These are phyloP conservation scores for Mus pahari DNA, from an alignment of 2,113 vertebrate genomes.

Conservation along the genomic window DNA sequence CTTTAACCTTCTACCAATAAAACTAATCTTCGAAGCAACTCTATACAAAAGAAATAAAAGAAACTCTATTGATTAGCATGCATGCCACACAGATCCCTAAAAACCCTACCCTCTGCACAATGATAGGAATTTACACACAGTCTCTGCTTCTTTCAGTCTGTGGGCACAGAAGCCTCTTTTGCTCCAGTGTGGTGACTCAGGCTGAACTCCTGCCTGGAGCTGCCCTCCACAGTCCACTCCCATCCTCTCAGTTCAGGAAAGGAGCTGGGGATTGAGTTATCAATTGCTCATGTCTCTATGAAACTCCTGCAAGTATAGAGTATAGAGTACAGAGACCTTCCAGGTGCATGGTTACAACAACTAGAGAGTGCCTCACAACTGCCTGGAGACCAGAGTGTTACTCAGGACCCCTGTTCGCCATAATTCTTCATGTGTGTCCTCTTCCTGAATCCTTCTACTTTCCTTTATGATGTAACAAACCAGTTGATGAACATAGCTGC, in stretches of 20 bases:
- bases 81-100: neutral
- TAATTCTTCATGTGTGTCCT: neutral
- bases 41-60: neutral
- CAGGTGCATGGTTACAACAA: neutral
- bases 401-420: neutral
- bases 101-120: neutral
- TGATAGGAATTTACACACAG: neutral
- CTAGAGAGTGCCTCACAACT: neutral
- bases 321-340: neutral
- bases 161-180: neutral
- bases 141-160: neutral
- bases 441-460: neutral
- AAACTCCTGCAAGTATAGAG: neutral
- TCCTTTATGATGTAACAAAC: neutral
- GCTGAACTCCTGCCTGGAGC: neutral
- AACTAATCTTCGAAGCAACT: neutral
- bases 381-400: too few relatives aligned
- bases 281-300: too few relatives aligned
- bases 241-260: neutral
- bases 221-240: rapidly evolving
- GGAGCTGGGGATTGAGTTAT: neutral
- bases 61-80: neutral
- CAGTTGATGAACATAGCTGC: neutral
- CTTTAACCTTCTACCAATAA: neutral
- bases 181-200: neutral